A percentile compares a stretch with the other conserved stretches of the same genome.
Evolutionary conservation across 92 coral and sea anemone species (phyloP).

Genomic region (Palythoa grandis): DNA sequence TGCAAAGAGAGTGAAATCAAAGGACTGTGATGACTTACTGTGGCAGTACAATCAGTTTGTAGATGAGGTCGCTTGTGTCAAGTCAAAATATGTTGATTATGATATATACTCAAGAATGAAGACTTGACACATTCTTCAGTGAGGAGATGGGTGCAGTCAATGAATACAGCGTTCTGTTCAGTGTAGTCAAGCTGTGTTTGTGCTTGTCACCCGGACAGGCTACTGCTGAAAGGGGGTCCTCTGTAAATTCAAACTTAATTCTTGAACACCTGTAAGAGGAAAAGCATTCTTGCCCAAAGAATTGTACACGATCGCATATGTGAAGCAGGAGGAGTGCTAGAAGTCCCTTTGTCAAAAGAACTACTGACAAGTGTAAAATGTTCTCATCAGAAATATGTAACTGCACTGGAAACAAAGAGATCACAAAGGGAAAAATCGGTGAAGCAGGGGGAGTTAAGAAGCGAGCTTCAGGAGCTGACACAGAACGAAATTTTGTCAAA

Average conservation of each 20-base stretch:
- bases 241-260: neutral
- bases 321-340: slow-evolving; percentile 7
- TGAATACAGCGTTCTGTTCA: neutral
- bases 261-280: neutral
- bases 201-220: slow-evolving; percentile 22
- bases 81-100: slow-evolving; percentile 1
- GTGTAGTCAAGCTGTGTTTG: slow-evolving; percentile 1
- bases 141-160: neutral
- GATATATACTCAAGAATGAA: slow-evolving; percentile 1
- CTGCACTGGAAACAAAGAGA: neutral
- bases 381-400: neutral
- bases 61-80: neutral
- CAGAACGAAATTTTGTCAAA: neutral
- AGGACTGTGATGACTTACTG: slow-evolving; percentile 11
- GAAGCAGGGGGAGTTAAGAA: neutral
- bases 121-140: neutral
- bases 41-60: slow-evolving; percentile 1
- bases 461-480: neutral
- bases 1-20: slow-evolving; percentile 30
- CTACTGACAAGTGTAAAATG: neutral
- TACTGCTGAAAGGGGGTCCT: neutral
- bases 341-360: slow-evolving; percentile 10
- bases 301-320: slow-evolving; percentile 19
- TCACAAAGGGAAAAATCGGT: neutral
- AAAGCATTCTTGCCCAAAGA: slow-evolving; percentile 11